A percentile compares a stretch with the other conserved stretches of the same genome.
phyloP scores from a whole-genome alignment of 1,140 invertebrate species.

The Drosophila azteca region DNA sequence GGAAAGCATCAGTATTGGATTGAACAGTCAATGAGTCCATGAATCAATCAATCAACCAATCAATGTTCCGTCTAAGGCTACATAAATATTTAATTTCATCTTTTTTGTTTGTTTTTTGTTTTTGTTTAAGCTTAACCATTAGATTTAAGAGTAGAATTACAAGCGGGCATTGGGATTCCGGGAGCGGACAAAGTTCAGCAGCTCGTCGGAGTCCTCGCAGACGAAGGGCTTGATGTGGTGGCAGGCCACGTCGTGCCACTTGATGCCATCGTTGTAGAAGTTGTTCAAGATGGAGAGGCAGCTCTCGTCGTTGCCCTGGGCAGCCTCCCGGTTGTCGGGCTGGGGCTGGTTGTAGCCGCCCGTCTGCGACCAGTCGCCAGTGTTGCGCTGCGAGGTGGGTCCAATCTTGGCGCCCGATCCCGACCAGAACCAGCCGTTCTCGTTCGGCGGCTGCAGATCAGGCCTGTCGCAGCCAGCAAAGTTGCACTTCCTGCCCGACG shows the following conservation, averaged over 20 bases:
- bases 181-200: constrained; percentile 94
- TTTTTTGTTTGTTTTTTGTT: constrained; percentile 17
- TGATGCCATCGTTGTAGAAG: constrained; percentile 95
- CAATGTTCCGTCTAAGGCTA: constrained; percentile 71
- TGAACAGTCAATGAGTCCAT: constrained; percentile 57
- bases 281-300: constrained; percentile 95
- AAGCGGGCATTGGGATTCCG: constrained; percentile 93
- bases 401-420: constrained; percentile 95
- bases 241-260: constrained; percentile 96
- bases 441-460: constrained; percentile 93
- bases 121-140: constrained; percentile 25
- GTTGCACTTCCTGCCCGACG: constrained; percentile 95
- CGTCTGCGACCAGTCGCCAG: constrained; percentile 94
- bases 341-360: constrained; percentile 93
- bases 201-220: constrained; percentile 95
- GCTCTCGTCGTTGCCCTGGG: constrained; percentile 94
- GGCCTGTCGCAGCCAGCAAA: constrained; percentile 94
- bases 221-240: constrained; percentile 96
- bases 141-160: constrained; percentile 84
- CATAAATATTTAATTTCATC: constrained; percentile 71
- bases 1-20: constrained; percentile 43
- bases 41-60: constrained; percentile 46
- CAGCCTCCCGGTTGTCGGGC: constrained; percentile 95
- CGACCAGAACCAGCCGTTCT: constrained; percentile 97
- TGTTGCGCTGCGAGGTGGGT: constrained; percentile 92